These are phyloP conservation scores for Hyphantria cunea DNA, from an alignment of 1,140 invertebrate species.

Conservation along the genomic window DNA sequence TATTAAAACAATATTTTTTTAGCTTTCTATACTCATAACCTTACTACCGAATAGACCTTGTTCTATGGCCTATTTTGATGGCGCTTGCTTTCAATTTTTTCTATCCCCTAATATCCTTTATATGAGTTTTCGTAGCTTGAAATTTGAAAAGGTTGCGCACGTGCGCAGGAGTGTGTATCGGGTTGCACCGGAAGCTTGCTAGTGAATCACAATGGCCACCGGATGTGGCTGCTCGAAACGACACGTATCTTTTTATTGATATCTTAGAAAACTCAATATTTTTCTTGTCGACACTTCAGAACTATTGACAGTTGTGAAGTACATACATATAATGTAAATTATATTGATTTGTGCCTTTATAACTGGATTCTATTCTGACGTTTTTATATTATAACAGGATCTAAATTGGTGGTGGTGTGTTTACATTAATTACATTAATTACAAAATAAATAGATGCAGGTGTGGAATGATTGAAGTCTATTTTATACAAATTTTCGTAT, in stretches of 20 bases:
- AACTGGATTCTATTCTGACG: conserved; percentile 3
- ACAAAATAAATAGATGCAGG: neutral
- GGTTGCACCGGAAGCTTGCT: conserved; percentile 73
- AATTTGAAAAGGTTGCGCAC: conserved; percentile 78
- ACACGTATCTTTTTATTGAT: conserved; percentile 80
- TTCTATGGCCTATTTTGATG: neutral
- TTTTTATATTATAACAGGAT: conserved; percentile 16
- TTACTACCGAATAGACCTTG: neutral
- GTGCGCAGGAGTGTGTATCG: conserved; percentile 80
- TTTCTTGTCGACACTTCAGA: conserved; percentile 66
- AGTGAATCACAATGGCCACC: conserved; percentile 73
- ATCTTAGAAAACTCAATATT: conserved; percentile 79
- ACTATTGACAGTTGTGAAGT: conserved; percentile 46
- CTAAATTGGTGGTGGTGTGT: neutral
- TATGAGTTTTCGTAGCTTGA: conserved; percentile 61
- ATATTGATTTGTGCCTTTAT: conserved; percentile 42
- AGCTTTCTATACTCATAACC: too few relatives aligned
- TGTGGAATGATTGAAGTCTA: too few relatives aligned
- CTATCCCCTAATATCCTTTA: conserved; percentile 11
- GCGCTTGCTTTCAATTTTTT: neutral
- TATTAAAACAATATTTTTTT: too few relatives aligned
- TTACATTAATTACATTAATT: neutral
- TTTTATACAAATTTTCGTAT: too few relatives aligned
- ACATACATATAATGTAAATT: conserved; percentile 51
- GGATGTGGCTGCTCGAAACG: conserved; percentile 78